phyloP scores from a whole-genome alignment of 2,888 invertebrate species.

The Merodon equestris region DNA sequence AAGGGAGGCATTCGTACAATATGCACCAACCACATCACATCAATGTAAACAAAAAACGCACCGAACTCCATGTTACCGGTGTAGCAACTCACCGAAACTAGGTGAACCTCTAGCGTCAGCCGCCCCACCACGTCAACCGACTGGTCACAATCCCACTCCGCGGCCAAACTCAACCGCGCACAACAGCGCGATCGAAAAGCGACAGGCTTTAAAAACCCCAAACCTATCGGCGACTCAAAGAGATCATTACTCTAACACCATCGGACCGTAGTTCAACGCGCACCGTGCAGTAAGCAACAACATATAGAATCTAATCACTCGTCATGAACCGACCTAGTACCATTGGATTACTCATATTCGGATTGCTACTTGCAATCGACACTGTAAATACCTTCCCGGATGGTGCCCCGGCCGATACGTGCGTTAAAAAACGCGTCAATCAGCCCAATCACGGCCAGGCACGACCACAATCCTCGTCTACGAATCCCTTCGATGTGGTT shows the following conservation, averaged over 20 bases:
- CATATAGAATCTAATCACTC: slow-evolving; percentile 26
- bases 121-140: slow-evolving; percentile 37
- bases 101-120: slow-evolving; percentile 59
- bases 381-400: slow-evolving; percentile 84
- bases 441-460: slow-evolving; percentile 88
- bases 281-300: slow-evolving; percentile 39
- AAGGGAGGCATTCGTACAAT: slow-evolving; percentile 39
- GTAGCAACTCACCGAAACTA: slow-evolving; percentile 50
- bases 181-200: slow-evolving; percentile 18
- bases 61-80: slow-evolving; percentile 27
- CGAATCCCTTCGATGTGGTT: slow-evolving; percentile 84
- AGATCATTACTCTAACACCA: slow-evolving; percentile 53
- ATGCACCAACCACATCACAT: background rate
- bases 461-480: slow-evolving; percentile 82
- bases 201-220: slow-evolving; percentile 66
- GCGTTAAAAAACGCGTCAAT: slow-evolving; percentile 87
- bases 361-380: slow-evolving; percentile 75
- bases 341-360: slow-evolving; percentile 74
- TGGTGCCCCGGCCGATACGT: slow-evolving; percentile 89
- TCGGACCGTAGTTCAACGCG: slow-evolving; percentile 49
- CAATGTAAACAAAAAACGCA: slow-evolving; percentile 66
- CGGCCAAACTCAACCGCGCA: background rate
- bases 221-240: slow-evolving; percentile 55
- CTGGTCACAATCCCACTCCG: slow-evolving; percentile 59
- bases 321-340: slow-evolving; percentile 58